Conservation (phyloP, 2,797 vertebrate species). For the Ceryle rudis region DNA sequence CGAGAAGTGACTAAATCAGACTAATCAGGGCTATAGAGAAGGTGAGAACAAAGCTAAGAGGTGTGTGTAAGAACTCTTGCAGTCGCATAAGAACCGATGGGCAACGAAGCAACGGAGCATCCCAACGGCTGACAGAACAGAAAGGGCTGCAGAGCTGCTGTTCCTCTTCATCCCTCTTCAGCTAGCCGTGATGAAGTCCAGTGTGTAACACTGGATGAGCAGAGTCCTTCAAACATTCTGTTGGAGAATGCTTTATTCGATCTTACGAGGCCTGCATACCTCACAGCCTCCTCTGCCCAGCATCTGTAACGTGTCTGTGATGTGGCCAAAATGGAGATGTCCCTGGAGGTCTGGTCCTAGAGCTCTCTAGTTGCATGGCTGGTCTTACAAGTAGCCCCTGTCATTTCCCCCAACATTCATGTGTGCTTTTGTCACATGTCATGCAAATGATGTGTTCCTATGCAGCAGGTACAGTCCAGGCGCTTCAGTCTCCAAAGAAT, state of each 20-base stretch:
- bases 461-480: neutral
- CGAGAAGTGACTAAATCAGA: neutral
- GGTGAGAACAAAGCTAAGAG: neutral
- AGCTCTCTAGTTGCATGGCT: neutral
- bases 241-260: neutral
- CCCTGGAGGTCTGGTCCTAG: neutral
- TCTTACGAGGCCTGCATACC: neutral
- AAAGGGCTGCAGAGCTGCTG: neutral
- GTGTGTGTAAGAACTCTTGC: accelerated
- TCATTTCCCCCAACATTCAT: neutral
- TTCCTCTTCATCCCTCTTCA: neutral
- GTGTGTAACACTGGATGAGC: neutral
- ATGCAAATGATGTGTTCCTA: neutral
- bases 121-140: neutral
- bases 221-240: neutral
- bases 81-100: neutral
- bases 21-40: neutral
- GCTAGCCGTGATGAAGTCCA: neutral
- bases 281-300: neutral
- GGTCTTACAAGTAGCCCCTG: neutral
- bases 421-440: neutral
- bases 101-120: neutral
- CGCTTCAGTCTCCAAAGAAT: neutral
- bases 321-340: neutral
- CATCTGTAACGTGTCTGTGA: neutral